Evolutionary conservation across 2,113 vertebrate genomes (phyloP), one percentile per base, ranked within the genome.

Genomic region (Cygnus buccinator): DNA sequence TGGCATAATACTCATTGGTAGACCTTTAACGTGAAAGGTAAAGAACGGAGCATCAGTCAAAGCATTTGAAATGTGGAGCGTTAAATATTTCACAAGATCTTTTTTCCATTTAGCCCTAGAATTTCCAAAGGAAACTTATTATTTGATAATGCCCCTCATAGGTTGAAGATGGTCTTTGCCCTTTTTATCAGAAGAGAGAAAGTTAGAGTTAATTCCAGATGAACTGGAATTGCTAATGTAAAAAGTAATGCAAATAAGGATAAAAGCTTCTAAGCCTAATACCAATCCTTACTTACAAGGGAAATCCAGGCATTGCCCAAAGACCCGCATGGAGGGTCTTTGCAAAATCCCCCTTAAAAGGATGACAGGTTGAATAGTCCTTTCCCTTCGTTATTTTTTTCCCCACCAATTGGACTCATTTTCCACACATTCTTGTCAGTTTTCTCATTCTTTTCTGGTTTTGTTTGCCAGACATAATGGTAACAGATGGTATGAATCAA

Each of bases 401-500:
- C 46, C 59, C n/a, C 71, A 94, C 44, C 85, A 80, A 14, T 5
- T 95, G 78, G 81, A 77, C 91, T 93, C 22, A 93, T 94, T 93
- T 95, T 95, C 75, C 63, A 80, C 59, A 91, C 94, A 91, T 96
- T 96, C 78, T 83, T 96, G 81, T 80, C 82, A 85, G 71, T 91
- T 87, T 95, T 95, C 55, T 95, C 91, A 93, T 96, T 95, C 89
- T 90, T 93, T 54, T 54, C 55, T 71, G 55, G 66, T 66, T 90
- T 93, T 54, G 39, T 87, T 94, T 96, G 93, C 93, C 71, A 90
- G 90, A 80, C 82, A 8, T 66, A 87, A 93, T 71, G 89, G 81
- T 85, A 94, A 95, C 94, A 96, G 89, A 95, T 94, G 93, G 91
- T 95, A 55, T 95, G 78, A 91, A 95, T 96, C 84, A 93, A 83